Evolutionary conservation across 2,797 vertebrate genomes (phyloP).

Genomic region (Microhierax caerulescens): DNA sequence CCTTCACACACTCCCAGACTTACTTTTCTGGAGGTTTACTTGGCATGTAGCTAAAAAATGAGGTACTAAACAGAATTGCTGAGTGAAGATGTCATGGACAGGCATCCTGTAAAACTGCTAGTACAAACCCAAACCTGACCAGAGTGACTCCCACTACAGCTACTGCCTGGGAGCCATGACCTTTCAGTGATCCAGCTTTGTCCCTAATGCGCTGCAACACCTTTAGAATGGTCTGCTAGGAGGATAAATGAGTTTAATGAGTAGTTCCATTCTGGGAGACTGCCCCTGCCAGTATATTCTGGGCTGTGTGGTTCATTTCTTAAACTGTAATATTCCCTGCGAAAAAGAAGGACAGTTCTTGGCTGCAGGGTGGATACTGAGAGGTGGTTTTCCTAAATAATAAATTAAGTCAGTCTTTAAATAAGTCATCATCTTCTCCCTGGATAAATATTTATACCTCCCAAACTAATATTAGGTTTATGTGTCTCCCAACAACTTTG

Average conservation of each 20-base stretch:
- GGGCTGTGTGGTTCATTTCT: slow-evolving; percentile 27
- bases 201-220: neutral
- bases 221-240: neutral
- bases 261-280: slow-evolving; percentile 46
- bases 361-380: neutral
- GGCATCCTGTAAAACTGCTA: neutral
- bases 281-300: slow-evolving; percentile 9
- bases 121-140: neutral
- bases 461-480: slow-evolving; percentile 35
- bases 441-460: slow-evolving; percentile 51
- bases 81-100: neutral
- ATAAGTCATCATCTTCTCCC: slow-evolving; percentile 33
- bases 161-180: neutral
- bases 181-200: slow-evolving; percentile 14
- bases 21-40: neutral
- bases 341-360: slow-evolving; percentile 33
- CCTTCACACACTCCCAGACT: neutral
- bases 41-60: neutral
- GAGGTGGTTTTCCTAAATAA: slow-evolving; percentile 56
- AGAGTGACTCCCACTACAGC: neutral
- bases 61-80: neutral
- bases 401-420: slow-evolving; percentile 52
- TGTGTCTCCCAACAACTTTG: slow-evolving; percentile 12
- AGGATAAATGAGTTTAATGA: slow-evolving; percentile 57
- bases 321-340: neutral